These are phyloP conservation scores for Macroglossus sobrinus DNA, from an alignment of 2,113 vertebrate species.

Conservation along the genomic window DNA sequence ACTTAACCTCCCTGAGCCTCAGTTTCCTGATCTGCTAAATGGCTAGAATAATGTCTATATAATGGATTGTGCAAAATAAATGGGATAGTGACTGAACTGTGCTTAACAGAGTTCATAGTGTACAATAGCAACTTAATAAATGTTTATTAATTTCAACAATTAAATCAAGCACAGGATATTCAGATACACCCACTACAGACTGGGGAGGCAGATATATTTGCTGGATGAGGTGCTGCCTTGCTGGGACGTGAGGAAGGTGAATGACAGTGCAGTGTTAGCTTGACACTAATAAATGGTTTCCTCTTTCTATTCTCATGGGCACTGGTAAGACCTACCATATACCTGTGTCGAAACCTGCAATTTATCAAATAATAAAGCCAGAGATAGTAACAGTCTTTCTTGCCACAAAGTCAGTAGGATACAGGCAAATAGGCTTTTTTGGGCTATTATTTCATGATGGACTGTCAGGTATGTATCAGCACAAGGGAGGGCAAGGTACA, in stretches of 20 bases:
- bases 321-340: background rate
- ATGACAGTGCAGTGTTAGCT: background rate
- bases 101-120: background rate
- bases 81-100: no score
- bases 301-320: background rate
- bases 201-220: background rate
- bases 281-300: slow-evolving; percentile 30
- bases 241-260: background rate
- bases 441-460: background rate
- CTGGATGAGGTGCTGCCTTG: background rate
- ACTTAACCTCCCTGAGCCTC: background rate
- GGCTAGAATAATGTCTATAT: background rate
- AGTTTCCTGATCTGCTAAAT: background rate
- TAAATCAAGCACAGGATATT: background rate
- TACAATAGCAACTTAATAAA: background rate
- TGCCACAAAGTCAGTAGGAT: background rate
- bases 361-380: slow-evolving; percentile 42
- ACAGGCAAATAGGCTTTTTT: slow-evolving; percentile 28
- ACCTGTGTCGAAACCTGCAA: slow-evolving; percentile 50
- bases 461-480: background rate
- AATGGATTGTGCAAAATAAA: background rate
- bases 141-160: background rate
- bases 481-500: background rate
- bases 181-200: background rate
- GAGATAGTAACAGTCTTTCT: background rate